Conservation (phyloP, 1,140 invertebrate genomes). For the Formica exsecta region DNA sequence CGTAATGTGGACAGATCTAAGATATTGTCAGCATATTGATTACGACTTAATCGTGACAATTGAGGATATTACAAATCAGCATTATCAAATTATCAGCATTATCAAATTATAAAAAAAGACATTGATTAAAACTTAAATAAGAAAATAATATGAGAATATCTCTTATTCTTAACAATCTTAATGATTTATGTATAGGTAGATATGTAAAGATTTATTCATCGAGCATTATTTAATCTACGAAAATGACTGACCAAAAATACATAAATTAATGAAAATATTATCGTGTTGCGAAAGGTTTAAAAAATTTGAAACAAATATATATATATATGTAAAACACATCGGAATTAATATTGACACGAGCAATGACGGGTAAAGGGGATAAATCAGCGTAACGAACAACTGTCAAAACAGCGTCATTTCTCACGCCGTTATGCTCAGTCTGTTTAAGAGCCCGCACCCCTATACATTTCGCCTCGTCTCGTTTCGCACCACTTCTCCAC, state of each 20-base stretch:
- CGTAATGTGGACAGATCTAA: no score
- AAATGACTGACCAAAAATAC: no score
- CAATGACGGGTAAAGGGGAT: not conserved
- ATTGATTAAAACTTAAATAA: not conserved
- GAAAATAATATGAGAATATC: not conserved
- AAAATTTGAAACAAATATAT: conserved; percentile 16
- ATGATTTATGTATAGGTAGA: no score
- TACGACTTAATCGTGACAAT: no score
- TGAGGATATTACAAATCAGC: no score
- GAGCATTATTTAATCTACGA: not conserved
- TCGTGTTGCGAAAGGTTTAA: not conserved
- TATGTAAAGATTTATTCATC: not conserved
- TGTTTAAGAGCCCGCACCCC: conserved; percentile 78
- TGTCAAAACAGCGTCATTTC: conserved; percentile 84
- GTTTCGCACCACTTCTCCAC: conserved; percentile 70
- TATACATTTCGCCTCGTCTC: conserved; percentile 65
- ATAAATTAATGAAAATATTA: conserved; percentile 44
- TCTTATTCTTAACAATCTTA: not conserved
- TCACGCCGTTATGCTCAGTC: conserved; percentile 81
- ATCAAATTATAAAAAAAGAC: not conserved
- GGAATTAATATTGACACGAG: conserved; percentile 48
- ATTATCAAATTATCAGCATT: no score
- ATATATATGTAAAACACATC: not conserved
- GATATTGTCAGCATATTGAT: no score
- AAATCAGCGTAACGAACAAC: conserved; percentile 66